Evolutionary conservation across 2,888 invertebrate genomes (phyloP), one percentile per base, ranked within the genome.

Genomic region (Zele albiditarsus): DNA sequence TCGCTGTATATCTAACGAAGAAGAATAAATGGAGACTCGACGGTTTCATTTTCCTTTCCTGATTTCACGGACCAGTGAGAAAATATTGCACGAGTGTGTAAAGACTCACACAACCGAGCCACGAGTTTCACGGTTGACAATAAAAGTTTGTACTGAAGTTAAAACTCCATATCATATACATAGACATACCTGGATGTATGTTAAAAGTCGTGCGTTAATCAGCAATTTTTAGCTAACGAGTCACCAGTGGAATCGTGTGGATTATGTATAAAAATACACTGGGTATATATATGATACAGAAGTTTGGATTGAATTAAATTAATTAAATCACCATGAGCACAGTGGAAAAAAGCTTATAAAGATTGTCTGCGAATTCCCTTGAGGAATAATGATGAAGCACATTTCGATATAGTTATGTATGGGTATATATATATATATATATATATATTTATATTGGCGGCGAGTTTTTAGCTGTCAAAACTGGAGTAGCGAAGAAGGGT

Each of bases 391-490:
- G 46, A 53, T 42, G 65, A 73, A 49, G 16, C 68, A 33, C 25
- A 42, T 53, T 53, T 53, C 8, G 20, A 53, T 53, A 6, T 38
- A 38, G 38, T 6, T 38, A 12, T 0, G 38, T 38, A 38, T 38
- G 31, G 2, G 31, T 31, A 1, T 31, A 31, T 31, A 31, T 31
- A n/a, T n/a, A n/a, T 12, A 42, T 42, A 42, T 33, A 42, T 42
- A 42, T 42, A 42, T 0, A 46, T n/a, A 46, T n/a, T 14, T 3
- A n/a, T 46, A 46, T 33, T 8, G 20, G 57, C 27, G 49, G 53
- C 73, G 63, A 76, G 77, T 80, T 80, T 80, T 78, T 77, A 49
- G 23, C 75, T 49, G 76, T 53, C 70, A 77, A 80, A 80, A 80
- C 79, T 78, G 77, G 74, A 76, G 73, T 66, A 65, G 58, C 63